Conservation (phyloP, 1,140 invertebrate genomes). For the Ostrea edulis region DNA sequence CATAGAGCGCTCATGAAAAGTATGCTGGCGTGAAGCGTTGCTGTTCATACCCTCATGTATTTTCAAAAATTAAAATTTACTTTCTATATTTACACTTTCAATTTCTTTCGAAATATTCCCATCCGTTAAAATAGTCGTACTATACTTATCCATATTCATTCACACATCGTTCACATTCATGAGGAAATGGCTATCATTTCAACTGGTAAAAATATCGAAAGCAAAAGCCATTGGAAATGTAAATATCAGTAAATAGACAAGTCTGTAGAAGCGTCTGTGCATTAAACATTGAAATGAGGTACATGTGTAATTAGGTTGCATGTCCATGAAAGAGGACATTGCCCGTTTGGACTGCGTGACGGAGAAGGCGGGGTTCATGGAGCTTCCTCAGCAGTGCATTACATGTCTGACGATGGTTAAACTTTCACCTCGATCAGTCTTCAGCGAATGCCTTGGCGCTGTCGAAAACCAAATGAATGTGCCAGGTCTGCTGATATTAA, state of each 20-base stretch:
- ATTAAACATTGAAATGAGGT: not conserved
- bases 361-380: not conserved
- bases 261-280: not conserved
- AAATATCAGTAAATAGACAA: too few relatives aligned
- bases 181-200: too few relatives aligned
- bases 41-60: too few relatives aligned
- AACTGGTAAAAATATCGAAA: too few relatives aligned
- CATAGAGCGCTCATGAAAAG: not conserved
- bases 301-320: not conserved
- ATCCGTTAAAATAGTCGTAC: too few relatives aligned
- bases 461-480: constrained; percentile 47
- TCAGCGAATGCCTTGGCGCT: constrained; percentile 46
- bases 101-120: too few relatives aligned
- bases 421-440: not conserved
- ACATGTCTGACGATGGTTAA: not conserved
- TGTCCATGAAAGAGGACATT: not conserved
- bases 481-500: constrained; percentile 53
- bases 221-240: too few relatives aligned
- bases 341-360: not conserved
- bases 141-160: too few relatives aligned
- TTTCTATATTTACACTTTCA: too few relatives aligned
- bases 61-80: too few relatives aligned
- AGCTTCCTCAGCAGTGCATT: not conserved
- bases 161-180: too few relatives aligned
- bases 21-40: too few relatives aligned